Conservation (phyloP, 2,888 invertebrate genomes). For the Mystacides longicornis region DNA sequence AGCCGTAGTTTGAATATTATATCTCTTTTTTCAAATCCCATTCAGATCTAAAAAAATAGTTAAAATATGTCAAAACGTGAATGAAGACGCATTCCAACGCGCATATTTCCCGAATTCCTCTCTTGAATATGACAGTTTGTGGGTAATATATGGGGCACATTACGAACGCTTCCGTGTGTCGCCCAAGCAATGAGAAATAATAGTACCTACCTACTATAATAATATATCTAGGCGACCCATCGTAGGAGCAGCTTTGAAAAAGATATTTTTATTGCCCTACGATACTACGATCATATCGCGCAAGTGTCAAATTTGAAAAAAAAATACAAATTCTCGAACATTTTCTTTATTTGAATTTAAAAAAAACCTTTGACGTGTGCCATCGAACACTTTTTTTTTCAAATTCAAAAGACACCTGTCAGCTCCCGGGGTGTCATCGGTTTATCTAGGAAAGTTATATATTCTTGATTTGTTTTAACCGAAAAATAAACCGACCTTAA, state of each 20-base stretch:
- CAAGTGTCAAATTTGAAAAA: not conserved
- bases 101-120: too few relatives aligned
- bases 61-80: too few relatives aligned
- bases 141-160: too few relatives aligned
- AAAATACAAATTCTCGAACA: slow-evolving; percentile 10
- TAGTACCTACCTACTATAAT: not conserved
- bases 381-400: not conserved
- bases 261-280: not conserved
- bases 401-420: not conserved
- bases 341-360: not conserved
- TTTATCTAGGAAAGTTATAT: not conserved
- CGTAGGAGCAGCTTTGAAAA: not conserved
- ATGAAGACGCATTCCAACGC: too few relatives aligned
- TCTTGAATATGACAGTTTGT: too few relatives aligned
- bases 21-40: too few relatives aligned
- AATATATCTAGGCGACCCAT: not conserved
- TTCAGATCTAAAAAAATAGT: too few relatives aligned
- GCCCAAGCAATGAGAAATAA: not conserved
- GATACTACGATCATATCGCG: not conserved
- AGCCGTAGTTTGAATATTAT: too few relatives aligned
- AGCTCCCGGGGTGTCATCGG: not conserved
- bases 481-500: slow-evolving; percentile 5
- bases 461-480: not conserved
- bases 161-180: not conserved
- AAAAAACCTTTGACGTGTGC: slow-evolving; percentile 1